phyloP scores from a whole-genome alignment of 2,888 invertebrate genomes.

The Drosophila paranaensis region DNA sequence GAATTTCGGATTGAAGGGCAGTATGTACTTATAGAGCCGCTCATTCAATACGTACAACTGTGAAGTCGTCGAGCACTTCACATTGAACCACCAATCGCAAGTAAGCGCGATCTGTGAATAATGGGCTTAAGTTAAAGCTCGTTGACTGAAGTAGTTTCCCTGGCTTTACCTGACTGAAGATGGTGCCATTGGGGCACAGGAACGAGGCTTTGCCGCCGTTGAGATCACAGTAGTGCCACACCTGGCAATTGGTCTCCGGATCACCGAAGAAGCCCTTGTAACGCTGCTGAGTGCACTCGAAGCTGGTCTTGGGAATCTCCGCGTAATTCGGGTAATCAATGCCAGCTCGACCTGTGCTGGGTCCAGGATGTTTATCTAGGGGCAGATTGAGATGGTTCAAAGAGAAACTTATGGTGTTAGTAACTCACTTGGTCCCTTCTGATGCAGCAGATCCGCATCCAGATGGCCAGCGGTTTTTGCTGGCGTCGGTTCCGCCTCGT shows the following conservation, averaged over 20 bases:
- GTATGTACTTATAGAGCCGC: conserved; percentile 93
- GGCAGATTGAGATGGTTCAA: not conserved
- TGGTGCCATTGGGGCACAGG: conserved; percentile 95
- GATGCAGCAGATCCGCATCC: conserved; percentile 49
- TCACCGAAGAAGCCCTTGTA: conserved; percentile 97
- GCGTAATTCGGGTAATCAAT: conserved; percentile 92
- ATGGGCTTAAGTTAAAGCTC: too few relatives aligned
- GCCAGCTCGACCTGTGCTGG: conserved; percentile 87
- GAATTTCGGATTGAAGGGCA: conserved; percentile 94
- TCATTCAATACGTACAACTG: conserved; percentile 95
- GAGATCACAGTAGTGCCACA: conserved; percentile 96
- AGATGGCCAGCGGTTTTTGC: conserved; percentile 32
- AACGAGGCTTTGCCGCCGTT: conserved; percentile 96
- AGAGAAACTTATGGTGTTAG: not conserved
- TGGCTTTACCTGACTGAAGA: conserved; percentile 90
- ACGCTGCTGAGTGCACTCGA: conserved; percentile 93
- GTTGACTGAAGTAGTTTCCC: too few relatives aligned
- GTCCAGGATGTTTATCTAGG: conserved; percentile 86
- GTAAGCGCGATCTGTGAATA: conserved; percentile 89
- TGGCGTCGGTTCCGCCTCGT: conserved; percentile 56
- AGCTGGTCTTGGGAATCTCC: conserved; percentile 90
- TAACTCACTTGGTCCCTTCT: conserved; percentile 71
- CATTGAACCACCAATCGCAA: conserved; percentile 97
- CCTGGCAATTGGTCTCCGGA: conserved; percentile 94
- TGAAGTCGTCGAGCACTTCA: conserved; percentile 92